A percentile compares a stretch with the other conserved stretches of the same genome.
These are phyloP conservation scores for Cephus pygmeus DNA, from an alignment of 2,888 invertebrate genomes.

Conservation along the genomic window DNA sequence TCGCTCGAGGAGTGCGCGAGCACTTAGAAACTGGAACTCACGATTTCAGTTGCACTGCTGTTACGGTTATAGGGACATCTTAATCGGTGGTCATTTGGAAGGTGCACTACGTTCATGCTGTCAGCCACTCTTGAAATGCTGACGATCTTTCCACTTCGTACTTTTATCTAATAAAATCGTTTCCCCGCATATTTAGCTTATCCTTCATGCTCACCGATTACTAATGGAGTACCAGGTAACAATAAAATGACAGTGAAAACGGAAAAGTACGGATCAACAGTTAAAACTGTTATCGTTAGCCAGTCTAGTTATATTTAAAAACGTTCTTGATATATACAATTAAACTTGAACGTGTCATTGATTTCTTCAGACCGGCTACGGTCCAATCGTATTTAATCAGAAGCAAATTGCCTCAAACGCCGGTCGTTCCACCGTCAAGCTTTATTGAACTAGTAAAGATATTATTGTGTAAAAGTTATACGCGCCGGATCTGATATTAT, in stretches of 20 bases:
- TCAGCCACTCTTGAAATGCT: background rate
- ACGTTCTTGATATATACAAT: background rate
- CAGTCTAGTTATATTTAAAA: background rate
- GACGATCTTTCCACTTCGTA: background rate
- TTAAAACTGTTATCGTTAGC: background rate
- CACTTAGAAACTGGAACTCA: background rate
- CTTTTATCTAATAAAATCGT: background rate
- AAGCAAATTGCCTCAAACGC: background rate
- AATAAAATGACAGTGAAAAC: background rate
- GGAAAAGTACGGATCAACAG: background rate
- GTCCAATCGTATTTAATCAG: background rate
- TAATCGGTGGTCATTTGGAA: background rate
- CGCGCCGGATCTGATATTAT: slow-evolving; percentile 15
- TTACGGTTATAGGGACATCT: background rate
- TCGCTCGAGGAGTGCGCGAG: background rate
- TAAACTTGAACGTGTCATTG: background rate
- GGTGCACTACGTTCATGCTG: background rate
- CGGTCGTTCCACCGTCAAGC: background rate
- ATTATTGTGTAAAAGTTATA: slow-evolving; percentile 1
- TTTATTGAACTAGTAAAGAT: slow-evolving; percentile 2
- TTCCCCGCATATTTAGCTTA: background rate
- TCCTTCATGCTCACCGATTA: background rate
- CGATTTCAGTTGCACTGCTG: background rate
- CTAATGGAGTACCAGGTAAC: background rate
- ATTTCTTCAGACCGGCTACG: background rate